These are phyloP conservation scores for Porites australiensis DNA, from an alignment of 64 coral and sea anemone genomes.

Conservation along the genomic window DNA sequence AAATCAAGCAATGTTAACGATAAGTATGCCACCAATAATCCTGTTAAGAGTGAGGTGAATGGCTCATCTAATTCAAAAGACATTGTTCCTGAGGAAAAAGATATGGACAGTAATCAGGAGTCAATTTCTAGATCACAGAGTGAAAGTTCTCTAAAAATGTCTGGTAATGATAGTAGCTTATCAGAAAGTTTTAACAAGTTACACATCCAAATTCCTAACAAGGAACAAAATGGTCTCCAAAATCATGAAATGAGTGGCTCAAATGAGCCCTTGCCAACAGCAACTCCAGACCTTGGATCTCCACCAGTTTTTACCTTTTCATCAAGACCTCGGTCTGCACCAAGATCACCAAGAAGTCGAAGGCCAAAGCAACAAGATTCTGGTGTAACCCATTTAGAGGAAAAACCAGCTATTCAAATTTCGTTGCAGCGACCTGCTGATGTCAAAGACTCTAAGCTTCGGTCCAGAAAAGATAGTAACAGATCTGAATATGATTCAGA, in stretches of 20 bases:
- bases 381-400: conserved; percentile 17
- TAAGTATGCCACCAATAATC: conserved; percentile 7
- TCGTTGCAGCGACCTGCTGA: conserved; percentile 19
- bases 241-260: background rate
- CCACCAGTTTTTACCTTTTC: conserved; percentile 89
- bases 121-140: conserved; percentile 90
- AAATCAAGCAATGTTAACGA: conserved; percentile 42
- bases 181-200: conserved; percentile 83
- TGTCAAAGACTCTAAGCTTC: conserved; percentile 18
- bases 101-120: conserved; percentile 51
- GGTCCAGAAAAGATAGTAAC: conserved; percentile 67
- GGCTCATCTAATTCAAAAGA: conserved; percentile 6
- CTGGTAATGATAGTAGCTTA: conserved; percentile 80
- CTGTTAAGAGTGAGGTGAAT: conserved; percentile 3
- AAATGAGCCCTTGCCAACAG: background rate
- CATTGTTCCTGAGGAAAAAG: conserved; percentile 12
- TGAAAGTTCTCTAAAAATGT: conserved; percentile 90
- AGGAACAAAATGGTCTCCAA: conserved; percentile 30
- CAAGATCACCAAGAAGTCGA: conserved; percentile 79
- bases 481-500: conserved; percentile 83
- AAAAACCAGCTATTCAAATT: conserved; percentile 69
- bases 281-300: conserved; percentile 20
- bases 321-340: conserved; percentile 86
- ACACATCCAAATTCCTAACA: conserved; percentile 38
- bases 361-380: conserved; percentile 46